Evolutionary conservation across 2,113 vertebrate genomes (phyloP).

Genomic region (Brevimyrus niger): DNA sequence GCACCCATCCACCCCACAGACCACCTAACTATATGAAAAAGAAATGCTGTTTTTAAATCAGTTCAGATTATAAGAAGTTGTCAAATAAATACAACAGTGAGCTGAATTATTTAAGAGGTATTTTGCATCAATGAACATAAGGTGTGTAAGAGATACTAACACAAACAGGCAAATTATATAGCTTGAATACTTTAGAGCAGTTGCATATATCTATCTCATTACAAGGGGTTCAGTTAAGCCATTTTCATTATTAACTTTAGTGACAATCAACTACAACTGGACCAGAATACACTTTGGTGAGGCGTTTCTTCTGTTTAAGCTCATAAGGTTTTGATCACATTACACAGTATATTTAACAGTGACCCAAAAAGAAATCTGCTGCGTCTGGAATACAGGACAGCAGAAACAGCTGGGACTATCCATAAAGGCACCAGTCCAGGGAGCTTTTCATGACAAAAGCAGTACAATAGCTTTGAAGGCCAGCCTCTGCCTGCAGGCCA

Average conservation of each 20-base stretch:
- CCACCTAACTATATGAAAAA: not conserved
- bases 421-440: not conserved
- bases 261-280: not conserved
- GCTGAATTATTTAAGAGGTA: not conserved
- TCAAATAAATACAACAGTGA: not conserved
- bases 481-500: not conserved
- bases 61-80: not conserved
- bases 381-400: not conserved
- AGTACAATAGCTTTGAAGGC: not conserved
- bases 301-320: not conserved
- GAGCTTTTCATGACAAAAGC: not conserved
- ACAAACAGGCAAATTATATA: not conserved
- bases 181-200: not conserved
- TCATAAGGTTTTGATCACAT: not conserved
- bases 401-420: not conserved
- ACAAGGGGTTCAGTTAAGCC: not conserved
- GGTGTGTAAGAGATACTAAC: not conserved
- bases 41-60: not conserved
- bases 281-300: not conserved
- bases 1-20: not conserved
- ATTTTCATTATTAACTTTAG: not conserved
- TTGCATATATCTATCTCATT: not conserved
- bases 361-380: not conserved
- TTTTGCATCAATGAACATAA: not conserved
- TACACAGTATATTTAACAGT: not conserved